A percentile compares a stretch with the other conserved stretches of the same genome.
Evolutionary conservation across 2,797 vertebrate genomes (phyloP).

Genomic region (Rhinichthys osculus): DNA sequence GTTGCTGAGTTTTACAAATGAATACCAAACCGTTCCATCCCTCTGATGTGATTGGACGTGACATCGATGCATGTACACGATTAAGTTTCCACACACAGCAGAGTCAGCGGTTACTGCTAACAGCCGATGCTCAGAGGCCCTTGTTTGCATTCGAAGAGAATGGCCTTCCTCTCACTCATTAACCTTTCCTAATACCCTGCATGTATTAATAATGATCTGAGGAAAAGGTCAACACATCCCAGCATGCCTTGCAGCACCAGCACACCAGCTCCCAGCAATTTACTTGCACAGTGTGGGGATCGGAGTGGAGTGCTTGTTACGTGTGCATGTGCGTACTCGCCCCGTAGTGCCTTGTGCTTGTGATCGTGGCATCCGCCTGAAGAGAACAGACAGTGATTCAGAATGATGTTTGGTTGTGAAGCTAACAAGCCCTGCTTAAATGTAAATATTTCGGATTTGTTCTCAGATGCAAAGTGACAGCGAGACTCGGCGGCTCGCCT

Average conservation of each 20-base stretch:
- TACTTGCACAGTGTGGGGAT: constrained; percentile 20
- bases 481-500: background rate
- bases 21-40: too few species aligned
- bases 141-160: constrained; percentile 73
- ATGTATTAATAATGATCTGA: constrained; percentile 80
- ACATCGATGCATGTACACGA: background rate
- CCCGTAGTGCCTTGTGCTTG: constrained; percentile 2
- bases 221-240: constrained; percentile 76
- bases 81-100: background rate
- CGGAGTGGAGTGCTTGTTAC: background rate
- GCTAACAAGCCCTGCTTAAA: constrained; percentile 17
- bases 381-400: constrained; percentile 29
- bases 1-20: background rate
- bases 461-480: constrained; percentile 44
- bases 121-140: constrained; percentile 67
- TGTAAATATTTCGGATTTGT: constrained; percentile 48
- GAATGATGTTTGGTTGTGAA: constrained; percentile 22
- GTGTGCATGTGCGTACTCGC: background rate
- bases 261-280: constrained; percentile 34
- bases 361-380: background rate
- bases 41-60: background rate
- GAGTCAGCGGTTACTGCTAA: constrained; percentile 22
- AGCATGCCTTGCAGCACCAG: constrained; percentile 46
- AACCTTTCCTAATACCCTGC: constrained; percentile 81
- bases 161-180: constrained; percentile 72